Percentiles rank a stretch among this genome's conserved stretches.
Conservation (phyloP, 2,888 invertebrate genomes). For the Chirona hameri region DNA sequence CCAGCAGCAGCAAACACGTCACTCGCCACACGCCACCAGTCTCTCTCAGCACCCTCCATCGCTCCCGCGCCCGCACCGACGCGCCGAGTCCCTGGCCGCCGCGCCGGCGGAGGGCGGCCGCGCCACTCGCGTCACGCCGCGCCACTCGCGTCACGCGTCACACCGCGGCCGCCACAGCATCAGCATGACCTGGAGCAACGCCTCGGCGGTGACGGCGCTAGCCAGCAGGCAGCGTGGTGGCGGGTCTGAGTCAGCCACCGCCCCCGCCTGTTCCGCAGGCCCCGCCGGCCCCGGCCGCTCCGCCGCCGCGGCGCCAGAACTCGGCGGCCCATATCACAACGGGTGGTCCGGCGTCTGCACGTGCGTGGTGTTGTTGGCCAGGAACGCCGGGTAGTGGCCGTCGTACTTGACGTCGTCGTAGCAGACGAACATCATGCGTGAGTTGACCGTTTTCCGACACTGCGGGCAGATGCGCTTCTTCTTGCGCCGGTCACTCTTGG, state of each 20-base stretch:
- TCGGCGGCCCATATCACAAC: constrained; percentile 2
- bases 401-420: constrained; percentile 45
- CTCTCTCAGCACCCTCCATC: no score
- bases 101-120: background rate
- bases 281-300: background rate
- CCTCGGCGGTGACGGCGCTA: background rate
- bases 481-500: constrained; percentile 61
- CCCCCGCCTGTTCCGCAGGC: background rate
- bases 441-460: constrained; percentile 64
- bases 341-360: constrained; percentile 29
- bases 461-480: constrained; percentile 65
- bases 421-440: constrained; percentile 60
- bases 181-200: background rate
- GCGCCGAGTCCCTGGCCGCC: background rate
- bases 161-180: background rate
- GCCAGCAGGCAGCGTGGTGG: background rate
- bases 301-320: background rate
- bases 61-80: no score
- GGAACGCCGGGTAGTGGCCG: constrained; percentile 35
- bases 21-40: no score
- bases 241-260: background rate
- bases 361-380: constrained; percentile 31
- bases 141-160: background rate
- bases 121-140: background rate
- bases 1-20: no score